A percentile compares a stretch with the other conserved stretches of the same genome.
Evolutionary conservation across 1,140 invertebrate genomes (phyloP).

Genomic region (Drosophila sulfurigaster): DNA sequence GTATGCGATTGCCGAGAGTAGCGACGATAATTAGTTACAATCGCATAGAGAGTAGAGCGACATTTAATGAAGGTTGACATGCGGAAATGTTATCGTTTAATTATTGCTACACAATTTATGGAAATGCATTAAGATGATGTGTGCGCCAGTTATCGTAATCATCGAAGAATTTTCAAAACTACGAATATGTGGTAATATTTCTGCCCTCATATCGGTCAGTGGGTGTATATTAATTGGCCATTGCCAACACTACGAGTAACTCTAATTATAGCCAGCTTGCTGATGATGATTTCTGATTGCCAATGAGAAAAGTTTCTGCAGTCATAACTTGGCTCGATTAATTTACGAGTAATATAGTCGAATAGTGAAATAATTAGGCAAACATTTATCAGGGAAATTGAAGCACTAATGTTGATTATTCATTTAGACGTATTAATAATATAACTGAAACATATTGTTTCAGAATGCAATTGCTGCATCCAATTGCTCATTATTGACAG

Average conservation of each 20-base stretch:
- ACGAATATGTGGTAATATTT: conserved; percentile 19
- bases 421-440: neutral
- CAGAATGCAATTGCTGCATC: too few relatives aligned
- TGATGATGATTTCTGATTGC: conserved; percentile 15
- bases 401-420: neutral
- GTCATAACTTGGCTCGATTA: neutral
- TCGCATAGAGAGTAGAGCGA: conserved; percentile 20
- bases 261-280: neutral
- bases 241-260: neutral
- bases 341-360: conserved; percentile 5
- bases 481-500: too few relatives aligned
- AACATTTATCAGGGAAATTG: neutral
- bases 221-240: conserved; percentile 11
- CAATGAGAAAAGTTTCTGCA: neutral
- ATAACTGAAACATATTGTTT: neutral
- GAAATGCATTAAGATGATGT: conserved; percentile 75
- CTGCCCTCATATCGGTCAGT: conserved; percentile 18
- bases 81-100: conserved; percentile 68
- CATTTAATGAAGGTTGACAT: conserved; percentile 66
- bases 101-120: conserved; percentile 77
- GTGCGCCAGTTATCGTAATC: conserved; percentile 20
- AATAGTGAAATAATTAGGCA: neutral
- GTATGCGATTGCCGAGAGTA: conserved; percentile 45
- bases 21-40: conserved; percentile 65
- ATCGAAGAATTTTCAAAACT: conserved; percentile 1